A percentile compares a stretch with the other conserved stretches of the same genome.
These are phyloP conservation scores for Lepeophtheirus nordmannii DNA, from an alignment of 2,888 invertebrate species.

Conservation along the genomic window DNA sequence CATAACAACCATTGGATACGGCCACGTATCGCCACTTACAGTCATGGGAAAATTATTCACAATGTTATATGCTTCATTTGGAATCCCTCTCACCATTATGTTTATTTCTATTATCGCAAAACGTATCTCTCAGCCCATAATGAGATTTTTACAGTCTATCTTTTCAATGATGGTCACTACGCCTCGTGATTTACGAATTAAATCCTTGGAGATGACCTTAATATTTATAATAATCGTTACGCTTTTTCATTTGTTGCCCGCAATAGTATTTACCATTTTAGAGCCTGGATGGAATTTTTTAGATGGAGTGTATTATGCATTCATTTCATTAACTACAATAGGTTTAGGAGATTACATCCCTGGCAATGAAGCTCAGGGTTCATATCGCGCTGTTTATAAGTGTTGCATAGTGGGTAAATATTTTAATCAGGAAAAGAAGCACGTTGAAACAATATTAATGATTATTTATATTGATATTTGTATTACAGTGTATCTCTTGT, in stretches of 20 bases:
- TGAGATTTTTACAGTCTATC: neutral
- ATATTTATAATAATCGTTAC: neutral
- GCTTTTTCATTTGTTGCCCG: neutral
- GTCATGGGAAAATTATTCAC: neutral
- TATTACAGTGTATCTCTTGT: slow-evolving; percentile 12
- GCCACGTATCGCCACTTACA: slow-evolving; percentile 19
- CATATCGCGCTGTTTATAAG: neutral
- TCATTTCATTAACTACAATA: slow-evolving; percentile 23
- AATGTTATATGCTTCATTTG: slow-evolving; percentile 16
- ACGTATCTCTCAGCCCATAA: slow-evolving; percentile 6
- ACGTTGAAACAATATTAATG: neutral
- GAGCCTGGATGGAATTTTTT: slow-evolving; percentile 16
- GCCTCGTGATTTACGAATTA: neutral
- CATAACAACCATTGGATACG: slow-evolving; percentile 22
- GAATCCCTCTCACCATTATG: slow-evolving; percentile 19
- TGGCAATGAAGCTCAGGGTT: neutral
- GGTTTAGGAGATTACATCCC: slow-evolving; percentile 22
- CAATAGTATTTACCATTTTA: slow-evolving; percentile 1
- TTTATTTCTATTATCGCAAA: slow-evolving; percentile 14
- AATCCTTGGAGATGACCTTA: neutral
- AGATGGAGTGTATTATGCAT: slow-evolving; percentile 19
- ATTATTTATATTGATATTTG: neutral
- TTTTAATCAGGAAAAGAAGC: neutral
- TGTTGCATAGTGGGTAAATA: neutral
- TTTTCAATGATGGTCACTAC: neutral